phyloP scores from a whole-genome alignment of 53 echinoderm and acorn worm genomes.

The Patiria pectinifera region DNA sequence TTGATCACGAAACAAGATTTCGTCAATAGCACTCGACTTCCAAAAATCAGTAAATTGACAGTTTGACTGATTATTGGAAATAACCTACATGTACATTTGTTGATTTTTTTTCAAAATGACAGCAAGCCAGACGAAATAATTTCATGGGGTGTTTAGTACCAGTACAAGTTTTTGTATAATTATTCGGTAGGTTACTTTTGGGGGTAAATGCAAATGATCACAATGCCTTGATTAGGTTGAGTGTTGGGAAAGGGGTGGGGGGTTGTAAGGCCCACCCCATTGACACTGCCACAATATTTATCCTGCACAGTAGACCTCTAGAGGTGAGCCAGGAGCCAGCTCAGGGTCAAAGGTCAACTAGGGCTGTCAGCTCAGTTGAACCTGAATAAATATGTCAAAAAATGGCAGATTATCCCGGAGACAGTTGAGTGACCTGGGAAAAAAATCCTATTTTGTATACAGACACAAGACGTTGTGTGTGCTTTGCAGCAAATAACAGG shows the following conservation, averaged over 20 bases:
- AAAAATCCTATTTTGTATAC: not conserved
- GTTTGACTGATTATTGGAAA: too few relatives aligned
- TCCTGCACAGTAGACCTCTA: conserved; percentile 3
- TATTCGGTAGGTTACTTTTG: too few relatives aligned
- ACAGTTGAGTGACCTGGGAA: not conserved
- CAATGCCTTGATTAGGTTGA: not conserved
- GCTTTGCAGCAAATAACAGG: not conserved
- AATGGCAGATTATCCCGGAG: not conserved
- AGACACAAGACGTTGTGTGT: not conserved
- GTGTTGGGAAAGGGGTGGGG: not conserved
- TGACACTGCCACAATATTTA: conserved; percentile 37
- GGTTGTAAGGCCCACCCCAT: not conserved
- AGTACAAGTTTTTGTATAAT: too few relatives aligned
- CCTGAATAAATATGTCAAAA: conserved; percentile 1
- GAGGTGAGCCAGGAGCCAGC: conserved; percentile 9
- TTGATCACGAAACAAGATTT: too few relatives aligned
- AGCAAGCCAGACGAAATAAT: too few relatives aligned
- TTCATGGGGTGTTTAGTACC: too few relatives aligned
- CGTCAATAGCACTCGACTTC: too few relatives aligned
- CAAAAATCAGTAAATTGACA: too few relatives aligned
- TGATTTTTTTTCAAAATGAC: too few relatives aligned
- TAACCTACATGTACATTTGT: too few relatives aligned
- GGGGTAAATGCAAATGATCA: too few relatives aligned
- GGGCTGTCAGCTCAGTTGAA: conserved; percentile 18
- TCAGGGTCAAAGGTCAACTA: conserved; percentile 33